Evolutionary conservation across 2,113 vertebrate species (phyloP).

Genomic region (Poecile atricapillus): DNA sequence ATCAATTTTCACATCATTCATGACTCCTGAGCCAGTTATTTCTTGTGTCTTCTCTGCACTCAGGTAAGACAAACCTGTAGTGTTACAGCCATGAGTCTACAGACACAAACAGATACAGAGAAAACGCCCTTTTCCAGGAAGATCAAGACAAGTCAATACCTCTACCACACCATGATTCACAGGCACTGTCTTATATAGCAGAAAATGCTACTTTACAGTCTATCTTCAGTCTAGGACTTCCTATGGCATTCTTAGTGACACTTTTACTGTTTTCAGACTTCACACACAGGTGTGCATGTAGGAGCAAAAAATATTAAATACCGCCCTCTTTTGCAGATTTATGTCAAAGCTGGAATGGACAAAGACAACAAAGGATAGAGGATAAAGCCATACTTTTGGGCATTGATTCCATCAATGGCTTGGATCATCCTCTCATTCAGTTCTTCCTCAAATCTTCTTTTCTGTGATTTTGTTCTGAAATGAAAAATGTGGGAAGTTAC

Average conservation of each 20-base stretch:
- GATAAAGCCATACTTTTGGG: conserved; percentile 87
- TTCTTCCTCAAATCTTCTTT: conserved; percentile 96
- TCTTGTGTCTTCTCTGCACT: neutral
- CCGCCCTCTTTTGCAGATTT: neutral
- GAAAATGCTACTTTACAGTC: neutral
- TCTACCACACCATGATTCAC: neutral
- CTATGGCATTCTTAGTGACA: neutral
- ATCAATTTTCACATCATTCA: neutral
- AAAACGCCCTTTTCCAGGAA: neutral
- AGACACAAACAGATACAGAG: neutral
- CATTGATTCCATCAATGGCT: conserved; percentile 96
- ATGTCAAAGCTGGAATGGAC: neutral
- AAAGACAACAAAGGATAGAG: neutral
- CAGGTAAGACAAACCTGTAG: neutral
- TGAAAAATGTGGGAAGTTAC: neutral
- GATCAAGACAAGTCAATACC: neutral
- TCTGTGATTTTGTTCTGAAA: conserved; percentile 94
- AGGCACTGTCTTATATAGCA: neutral
- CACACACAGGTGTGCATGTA: too few relatives aligned
- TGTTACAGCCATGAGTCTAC: neutral
- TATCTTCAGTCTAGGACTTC: neutral
- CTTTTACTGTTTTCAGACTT: neutral
- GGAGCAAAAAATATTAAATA: neutral
- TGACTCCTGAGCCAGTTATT: neutral
- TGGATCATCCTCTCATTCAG: conserved; percentile 96